Evolutionary conservation across 2,113 vertebrate genomes (phyloP), one percentile per base, ranked within the genome.

Genomic region (Grammomys surdaster): DNA sequence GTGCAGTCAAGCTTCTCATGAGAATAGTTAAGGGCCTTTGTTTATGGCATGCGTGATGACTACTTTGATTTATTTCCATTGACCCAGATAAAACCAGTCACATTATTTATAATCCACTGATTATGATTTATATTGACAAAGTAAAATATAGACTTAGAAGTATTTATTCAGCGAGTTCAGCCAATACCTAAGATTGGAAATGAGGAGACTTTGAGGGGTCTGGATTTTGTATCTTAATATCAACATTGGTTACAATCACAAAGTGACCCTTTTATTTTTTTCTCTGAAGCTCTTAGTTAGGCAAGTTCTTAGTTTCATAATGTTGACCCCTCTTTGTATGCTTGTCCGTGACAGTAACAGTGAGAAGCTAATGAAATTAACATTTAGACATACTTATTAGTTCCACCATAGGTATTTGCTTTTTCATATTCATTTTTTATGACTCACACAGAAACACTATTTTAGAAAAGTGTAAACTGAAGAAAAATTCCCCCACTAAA

Each of bases 271-370:
- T 93, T 46, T 67, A 78, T 67, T 67, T 67, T 11, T 65, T 28
- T 91, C 51, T 91, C 69, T 82, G 75, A 84, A 69, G 46, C 24
- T 28, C 22, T 72, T 92, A 60, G 24, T 36, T 82, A 76, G 65
- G 40, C 69, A 93, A 33, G 8, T 28, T 54, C 33, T 46, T 7
- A 33, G 95, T 93, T 67, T 95, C 54, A 51, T 94, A 24, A 78
- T 78, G 81, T 90, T 85, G 90, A n/a, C 73, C 81, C 87, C 95
- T 91, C 80, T 75, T 58, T 67, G 3, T 93, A 60, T 90, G 65
- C 31, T 94, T 96, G 85, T 97, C 56, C 97, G 33, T 96, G 69
- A 11, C 75, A 22, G 89, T 67, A 88, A 94, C n/a, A 93, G 76
- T 82, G 72, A 75, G 43, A 92, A 93, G 80, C 7, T 90, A 90